phyloP scores from a whole-genome alignment of 2,797 vertebrate genomes.

The Sebastes oblongus region DNA sequence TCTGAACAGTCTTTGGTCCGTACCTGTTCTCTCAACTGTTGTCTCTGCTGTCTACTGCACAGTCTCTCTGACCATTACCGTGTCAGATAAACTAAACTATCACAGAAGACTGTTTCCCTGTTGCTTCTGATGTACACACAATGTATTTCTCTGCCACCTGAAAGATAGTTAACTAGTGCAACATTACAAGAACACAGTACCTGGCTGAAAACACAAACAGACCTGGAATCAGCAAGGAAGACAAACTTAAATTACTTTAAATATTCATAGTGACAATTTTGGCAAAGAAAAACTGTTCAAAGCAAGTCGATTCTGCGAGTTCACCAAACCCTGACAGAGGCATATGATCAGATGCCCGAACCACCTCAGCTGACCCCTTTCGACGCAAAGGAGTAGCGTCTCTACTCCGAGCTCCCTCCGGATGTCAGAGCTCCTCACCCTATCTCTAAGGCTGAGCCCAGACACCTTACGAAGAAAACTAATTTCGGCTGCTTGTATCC shows the following conservation, averaged over 20 bases:
- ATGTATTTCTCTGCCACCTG: conserved; percentile 12
- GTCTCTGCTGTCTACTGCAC: neutral
- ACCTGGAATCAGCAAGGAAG: neutral
- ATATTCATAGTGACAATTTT: conserved; percentile 25
- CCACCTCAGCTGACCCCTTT: no score
- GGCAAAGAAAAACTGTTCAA: conserved; percentile 1
- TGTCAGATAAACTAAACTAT: conserved; percentile 4
- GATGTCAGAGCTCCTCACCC: no score
- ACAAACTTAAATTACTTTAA: neutral
- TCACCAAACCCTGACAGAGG: neutral
- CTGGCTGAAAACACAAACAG: neutral
- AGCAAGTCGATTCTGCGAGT: neutral
- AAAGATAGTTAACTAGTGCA: conserved; percentile 1
- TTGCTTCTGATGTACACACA: conserved; percentile 6
- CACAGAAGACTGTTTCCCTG: conserved; percentile 4
- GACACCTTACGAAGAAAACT: no score
- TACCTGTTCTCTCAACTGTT: no score
- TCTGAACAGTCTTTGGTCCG: neutral
- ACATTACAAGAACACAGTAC: neutral
- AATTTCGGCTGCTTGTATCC: no score
- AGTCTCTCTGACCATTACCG: neutral
- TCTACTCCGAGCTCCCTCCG: no score
- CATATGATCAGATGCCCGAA: no score
- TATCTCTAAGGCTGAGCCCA: no score
- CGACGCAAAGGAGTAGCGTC: no score